Conservation (phyloP, 1,140 invertebrate species). For the Drosophila kurseongensis region DNA sequence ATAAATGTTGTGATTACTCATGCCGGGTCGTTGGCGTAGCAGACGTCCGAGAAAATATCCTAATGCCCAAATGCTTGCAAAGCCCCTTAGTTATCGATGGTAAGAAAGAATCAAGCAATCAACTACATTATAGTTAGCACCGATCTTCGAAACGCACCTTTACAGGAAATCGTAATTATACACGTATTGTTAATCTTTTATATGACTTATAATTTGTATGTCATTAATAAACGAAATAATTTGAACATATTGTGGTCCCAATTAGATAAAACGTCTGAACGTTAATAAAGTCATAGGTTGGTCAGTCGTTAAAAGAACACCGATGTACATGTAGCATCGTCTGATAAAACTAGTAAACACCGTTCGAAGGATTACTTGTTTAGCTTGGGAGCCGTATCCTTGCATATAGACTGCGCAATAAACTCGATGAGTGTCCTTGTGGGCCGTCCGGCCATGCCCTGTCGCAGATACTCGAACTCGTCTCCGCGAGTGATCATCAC, state of each 20-base stretch:
- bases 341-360: slow-evolving; percentile 10
- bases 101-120: slow-evolving; percentile 54
- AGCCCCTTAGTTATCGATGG: slow-evolving; percentile 14
- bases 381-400: slow-evolving; percentile 78
- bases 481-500: slow-evolving; percentile 73
- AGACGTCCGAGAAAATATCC: neutral
- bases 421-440: slow-evolving; percentile 93
- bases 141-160: slow-evolving; percentile 24
- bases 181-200: slow-evolving; percentile 30
- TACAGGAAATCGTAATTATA: slow-evolving; percentile 27
- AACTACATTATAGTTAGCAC: slow-evolving; percentile 29
- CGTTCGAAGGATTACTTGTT: slow-evolving; percentile 34
- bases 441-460: slow-evolving; percentile 92
- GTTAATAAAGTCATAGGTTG: slow-evolving; percentile 17
- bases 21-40: slow-evolving; percentile 68
- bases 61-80: slow-evolving; percentile 34
- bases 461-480: slow-evolving; percentile 85
- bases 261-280: slow-evolving; percentile 19
- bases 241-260: slow-evolving; percentile 46
- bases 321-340: slow-evolving; percentile 14
- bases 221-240: slow-evolving; percentile 62
- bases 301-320: slow-evolving; percentile 39
- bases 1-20: slow-evolving; percentile 85
- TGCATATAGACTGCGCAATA: slow-evolving; percentile 85
- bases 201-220: slow-evolving; percentile 65